These are phyloP conservation scores for Turritopsis rubra DNA, from an alignment of 30 jellyfish, hydroid and myxozoan genomes.

Conservation along the genomic window DNA sequence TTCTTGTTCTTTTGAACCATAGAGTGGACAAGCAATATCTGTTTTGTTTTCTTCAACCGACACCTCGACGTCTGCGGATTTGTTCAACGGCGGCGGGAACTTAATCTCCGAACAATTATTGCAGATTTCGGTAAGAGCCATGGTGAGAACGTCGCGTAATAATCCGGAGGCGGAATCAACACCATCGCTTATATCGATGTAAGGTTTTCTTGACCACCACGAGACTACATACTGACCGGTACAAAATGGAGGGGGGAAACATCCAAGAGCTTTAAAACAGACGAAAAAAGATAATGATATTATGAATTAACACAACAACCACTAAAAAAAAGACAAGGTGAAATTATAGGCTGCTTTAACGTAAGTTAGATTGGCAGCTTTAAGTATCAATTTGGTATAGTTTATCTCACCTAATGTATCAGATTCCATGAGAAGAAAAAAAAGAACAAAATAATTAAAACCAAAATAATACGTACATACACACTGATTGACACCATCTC, in stretches of 20 bases:
- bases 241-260: slow-evolving; percentile 83
- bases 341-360: no score
- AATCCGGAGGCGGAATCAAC: slow-evolving; percentile 61
- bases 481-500: slow-evolving; percentile 46
- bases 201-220: slow-evolving; percentile 95
- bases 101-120: slow-evolving; percentile 61
- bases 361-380: no score
- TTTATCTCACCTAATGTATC: no score
- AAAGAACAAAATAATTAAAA: no score
- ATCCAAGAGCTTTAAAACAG: slow-evolving; percentile 69
- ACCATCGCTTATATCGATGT: slow-evolving; percentile 44
- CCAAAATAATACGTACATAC: slow-evolving; percentile 29
- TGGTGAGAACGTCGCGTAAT: slow-evolving; percentile 67
- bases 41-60: slow-evolving; percentile 57
- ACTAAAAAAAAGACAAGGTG: background rate
- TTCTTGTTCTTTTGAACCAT: slow-evolving; percentile 85
- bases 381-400: no score
- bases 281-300: background rate
- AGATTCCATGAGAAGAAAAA: no score
- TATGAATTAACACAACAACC: background rate
- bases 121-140: slow-evolving; percentile 52
- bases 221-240: slow-evolving; percentile 81
- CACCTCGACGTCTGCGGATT: slow-evolving; percentile 61
- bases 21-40: slow-evolving; percentile 84
- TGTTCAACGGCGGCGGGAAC: slow-evolving; percentile 67